Base-by-base conservation (phyloP, 30 jellyfish, hydroid and myxozoan species). In the Hydractinia echinata region DNA sequence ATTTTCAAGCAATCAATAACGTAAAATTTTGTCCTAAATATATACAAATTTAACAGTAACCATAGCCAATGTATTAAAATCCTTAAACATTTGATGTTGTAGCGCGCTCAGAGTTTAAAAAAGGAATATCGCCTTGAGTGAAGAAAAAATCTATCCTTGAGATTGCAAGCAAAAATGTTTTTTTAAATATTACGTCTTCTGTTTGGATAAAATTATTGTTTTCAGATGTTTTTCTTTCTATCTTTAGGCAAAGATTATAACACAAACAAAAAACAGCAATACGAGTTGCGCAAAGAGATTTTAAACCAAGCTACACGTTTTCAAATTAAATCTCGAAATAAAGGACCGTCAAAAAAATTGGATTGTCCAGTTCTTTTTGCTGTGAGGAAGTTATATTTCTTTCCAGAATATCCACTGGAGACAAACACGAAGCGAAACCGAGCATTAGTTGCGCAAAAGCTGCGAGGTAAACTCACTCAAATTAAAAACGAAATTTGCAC, bases 291-390 rank as follows among this genome's bases (percentile, higher is more conserved):
- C 18, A 77, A 77, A 30, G 85, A 77, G 58, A 77, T 77, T 19
- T 18, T 77, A 53, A 77, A 77, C 79, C 85, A 77, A 66, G 85
- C 85, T 8, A 77, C 85, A 11, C 77, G 85, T 10, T 51, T 53
- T 60, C 85, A 77, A 77, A 77, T 77, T 19, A 77, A 77, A 77
- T 53, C 79, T 5, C 51, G 85, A 8, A 77, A 77, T 55, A 77
- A 77, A 77, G 85, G 85, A 4, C 85, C 85, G 13, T 53, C 85
- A 54, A 77, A 77, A 61, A 77, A 77, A 54, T 66, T 77, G 77
- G 79, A 77, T 54, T 77, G 85, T 77, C 85, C 85, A n/a, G 85
- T 77, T 5, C 39, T 77, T 49, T 77, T 77, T 55, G 85, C 85
- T 15, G 85, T 77, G 21, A 52, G 85, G 9, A 77, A 77, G 60